Base-by-base conservation (phyloP, 2,888 invertebrate genomes). In the Pherbina coryleti region DNA sequence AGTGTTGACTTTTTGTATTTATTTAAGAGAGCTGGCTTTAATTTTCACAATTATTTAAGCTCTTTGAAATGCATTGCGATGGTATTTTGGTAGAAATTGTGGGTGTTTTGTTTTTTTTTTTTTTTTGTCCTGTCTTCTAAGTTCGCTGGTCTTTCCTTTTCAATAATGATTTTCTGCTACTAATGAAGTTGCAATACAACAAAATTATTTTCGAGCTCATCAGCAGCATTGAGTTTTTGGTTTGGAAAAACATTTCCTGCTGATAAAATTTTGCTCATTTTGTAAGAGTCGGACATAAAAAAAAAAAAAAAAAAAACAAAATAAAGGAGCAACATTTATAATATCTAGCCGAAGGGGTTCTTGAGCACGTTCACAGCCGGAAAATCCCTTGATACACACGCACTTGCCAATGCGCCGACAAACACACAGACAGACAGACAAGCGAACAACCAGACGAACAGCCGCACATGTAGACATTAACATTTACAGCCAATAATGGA, bases 281-380 rank as follows among this genome's bases (percentile, higher is more conserved):
- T 34, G 64, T 49, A 25, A 31, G 34, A 31, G n/a, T 17, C 49
- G 17, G 31, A 25, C 14, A 37, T 22, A 44, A 60, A 71, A 17
- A 28, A 60, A 60, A 37, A 37, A 4, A 49, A 69, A 25, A 44
- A 72, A n/a, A 55, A 22, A 17, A 77, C 81, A 79, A 17, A 49
- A 25, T 69, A 76, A 69, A 76, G 74, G 80, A 80, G 70, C 78
- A 72, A 55, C 55, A 44, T 44, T 55, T n/a, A 37, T 37, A 66
- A 69, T 60, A 80, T 81, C 80, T 79, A 78, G 81, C 72, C 81
- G 79, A 80, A 78, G 72, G 78, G 78, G 77, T 80, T 77, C 78
- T 78, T 77, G 67, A 80, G 80, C 80, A 80, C 80, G 80, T 80
- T 78, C 77, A n/a, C 66, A 49, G 67, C 67, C 71, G 70, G 75